Conservation (phyloP, 2,888 invertebrate genomes). For the Cataglyphis livida region DNA sequence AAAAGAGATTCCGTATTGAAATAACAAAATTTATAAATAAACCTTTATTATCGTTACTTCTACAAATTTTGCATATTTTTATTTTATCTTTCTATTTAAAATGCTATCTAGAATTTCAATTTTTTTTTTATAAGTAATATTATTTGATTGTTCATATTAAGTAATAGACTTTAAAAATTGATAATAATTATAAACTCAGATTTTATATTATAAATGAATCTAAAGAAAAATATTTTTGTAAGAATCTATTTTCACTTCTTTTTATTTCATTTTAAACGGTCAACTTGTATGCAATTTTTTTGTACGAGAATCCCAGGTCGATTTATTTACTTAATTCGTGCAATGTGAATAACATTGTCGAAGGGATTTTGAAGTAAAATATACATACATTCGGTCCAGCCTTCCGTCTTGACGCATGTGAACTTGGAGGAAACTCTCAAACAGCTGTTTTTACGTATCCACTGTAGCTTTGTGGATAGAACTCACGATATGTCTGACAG, state of each 20-base stretch:
- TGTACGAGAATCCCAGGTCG: not conserved
- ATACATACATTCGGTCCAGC: slow-evolving; percentile 37
- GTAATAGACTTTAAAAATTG: not conserved
- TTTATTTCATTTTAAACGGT: not conserved
- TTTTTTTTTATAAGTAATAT: not conserved
- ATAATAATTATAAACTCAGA: not conserved
- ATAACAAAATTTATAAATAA: not conserved
- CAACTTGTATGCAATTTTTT: not conserved
- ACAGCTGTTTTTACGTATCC: slow-evolving; percentile 33
- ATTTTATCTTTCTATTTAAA: not conserved
- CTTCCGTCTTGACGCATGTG: slow-evolving; percentile 34
- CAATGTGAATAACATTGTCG: not conserved
- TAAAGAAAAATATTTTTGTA: not conserved
- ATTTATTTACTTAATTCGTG: not conserved
- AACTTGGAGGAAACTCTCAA: slow-evolving; percentile 21
- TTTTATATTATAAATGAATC: not conserved
- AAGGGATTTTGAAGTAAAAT: not conserved
- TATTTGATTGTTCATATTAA: not conserved
- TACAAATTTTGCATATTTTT: not conserved
- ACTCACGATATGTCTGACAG: not conserved
- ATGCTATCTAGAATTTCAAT: not conserved
- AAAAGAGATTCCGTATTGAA: not conserved
- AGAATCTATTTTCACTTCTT: not conserved
- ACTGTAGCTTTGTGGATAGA: not conserved
- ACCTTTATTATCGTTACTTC: not conserved